phyloP scores from a whole-genome alignment of 1,140 invertebrate genomes.

The Drosophila biarmipes region DNA sequence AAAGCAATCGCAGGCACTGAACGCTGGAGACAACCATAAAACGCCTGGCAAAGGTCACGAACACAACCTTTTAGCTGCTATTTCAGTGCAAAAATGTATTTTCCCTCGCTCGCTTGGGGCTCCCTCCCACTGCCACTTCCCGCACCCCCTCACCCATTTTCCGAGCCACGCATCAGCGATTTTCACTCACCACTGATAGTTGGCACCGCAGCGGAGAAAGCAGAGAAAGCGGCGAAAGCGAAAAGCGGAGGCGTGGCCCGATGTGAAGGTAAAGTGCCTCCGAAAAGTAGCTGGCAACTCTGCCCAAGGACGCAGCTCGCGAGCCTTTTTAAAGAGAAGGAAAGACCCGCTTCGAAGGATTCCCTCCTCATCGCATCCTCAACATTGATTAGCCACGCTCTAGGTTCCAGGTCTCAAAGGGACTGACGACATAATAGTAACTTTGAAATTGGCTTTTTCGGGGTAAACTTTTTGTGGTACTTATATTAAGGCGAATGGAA shows the following conservation, averaged over 20 bases:
- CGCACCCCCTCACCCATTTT: slow-evolving; percentile 1
- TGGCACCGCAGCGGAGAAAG: slow-evolving; percentile 40
- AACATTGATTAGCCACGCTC: slow-evolving; percentile 68
- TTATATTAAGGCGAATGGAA: not conserved
- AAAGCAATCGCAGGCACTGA: slow-evolving; percentile 68
- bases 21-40: slow-evolving; percentile 73
- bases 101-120: slow-evolving; percentile 46
- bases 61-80: slow-evolving; percentile 79
- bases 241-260: slow-evolving; percentile 9
- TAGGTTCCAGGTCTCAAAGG: slow-evolving; percentile 12
- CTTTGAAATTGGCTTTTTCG: slow-evolving; percentile 6
- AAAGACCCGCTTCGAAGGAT: slow-evolving; percentile 6
- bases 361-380: slow-evolving; percentile 1
- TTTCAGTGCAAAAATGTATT: slow-evolving; percentile 64
- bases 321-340: slow-evolving; percentile 9
- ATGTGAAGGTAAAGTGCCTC: slow-evolving; percentile 39
- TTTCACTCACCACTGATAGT: slow-evolving; percentile 78
- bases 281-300: slow-evolving; percentile 51
- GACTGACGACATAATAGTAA: slow-evolving; percentile 17
- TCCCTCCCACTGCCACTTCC: not conserved
- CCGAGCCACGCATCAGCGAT: slow-evolving; percentile 69
- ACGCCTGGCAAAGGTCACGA: slow-evolving; percentile 77
- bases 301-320: slow-evolving; percentile 27
- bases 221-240: slow-evolving; percentile 20
- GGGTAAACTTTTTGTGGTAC: slow-evolving; percentile 8